A percentile compares a stretch with the other conserved stretches of the same genome.
phyloP scores from a whole-genome alignment of 2,797 vertebrate genomes.

The Microchirus variegatus region DNA sequence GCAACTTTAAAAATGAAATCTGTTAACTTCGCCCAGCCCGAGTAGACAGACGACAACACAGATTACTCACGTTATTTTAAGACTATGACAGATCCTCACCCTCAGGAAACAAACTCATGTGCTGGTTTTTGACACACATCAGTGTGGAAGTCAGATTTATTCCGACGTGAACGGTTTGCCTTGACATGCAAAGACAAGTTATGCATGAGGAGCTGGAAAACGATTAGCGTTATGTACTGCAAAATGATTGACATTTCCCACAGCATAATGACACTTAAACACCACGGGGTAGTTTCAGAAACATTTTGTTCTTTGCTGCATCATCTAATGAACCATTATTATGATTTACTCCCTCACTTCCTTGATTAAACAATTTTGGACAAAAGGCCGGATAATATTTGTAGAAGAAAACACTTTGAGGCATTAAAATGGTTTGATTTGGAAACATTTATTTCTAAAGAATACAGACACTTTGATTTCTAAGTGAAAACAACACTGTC shows the following conservation, averaged over 20 bases:
- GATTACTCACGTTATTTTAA: constrained; percentile 1
- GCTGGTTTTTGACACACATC: constrained; percentile 15
- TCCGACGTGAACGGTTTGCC: constrained; percentile 11
- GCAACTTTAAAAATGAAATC: constrained; percentile 56
- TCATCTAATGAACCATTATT: neutral
- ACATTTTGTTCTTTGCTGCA: constrained; percentile 28
- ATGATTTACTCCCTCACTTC: constrained; percentile 14
- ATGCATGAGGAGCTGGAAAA: neutral
- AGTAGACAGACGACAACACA: neutral
- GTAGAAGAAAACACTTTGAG: constrained; percentile 3
- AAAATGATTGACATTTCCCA: constrained; percentile 12
- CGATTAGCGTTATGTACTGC: neutral
- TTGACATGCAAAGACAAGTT: constrained; percentile 9
- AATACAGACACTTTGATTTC: constrained; percentile 5
- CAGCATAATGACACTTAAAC: constrained; percentile 9
- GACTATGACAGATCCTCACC: constrained; percentile 14
- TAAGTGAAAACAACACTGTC: neutral
- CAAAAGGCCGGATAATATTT: constrained; percentile 23
- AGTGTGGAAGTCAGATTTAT: neutral
- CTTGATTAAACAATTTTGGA: constrained; percentile 26
- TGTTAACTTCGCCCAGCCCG: neutral
- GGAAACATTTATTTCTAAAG: neutral
- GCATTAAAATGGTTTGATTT: constrained; percentile 13
- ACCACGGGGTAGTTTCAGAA: neutral
- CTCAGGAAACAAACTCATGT: constrained; percentile 50